phyloP scores from a whole-genome alignment of 2,113 vertebrate genomes.

The Hippocampus mohnikei region DNA sequence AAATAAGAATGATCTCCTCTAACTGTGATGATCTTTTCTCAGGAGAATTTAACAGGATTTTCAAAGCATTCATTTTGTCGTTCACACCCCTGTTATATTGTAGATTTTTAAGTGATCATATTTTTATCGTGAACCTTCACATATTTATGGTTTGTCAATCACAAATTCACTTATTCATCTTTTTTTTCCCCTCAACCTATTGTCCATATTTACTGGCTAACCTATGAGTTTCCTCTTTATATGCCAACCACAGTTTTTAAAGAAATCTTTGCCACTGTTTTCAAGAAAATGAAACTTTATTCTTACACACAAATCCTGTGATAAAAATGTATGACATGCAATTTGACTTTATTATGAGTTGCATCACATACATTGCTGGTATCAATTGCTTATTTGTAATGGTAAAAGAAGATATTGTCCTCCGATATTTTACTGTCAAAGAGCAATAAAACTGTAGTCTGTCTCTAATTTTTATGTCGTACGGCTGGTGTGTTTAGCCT shows the following conservation, averaged over 20 bases:
- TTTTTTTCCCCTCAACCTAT: too few relatives aligned
- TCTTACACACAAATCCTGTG: background rate
- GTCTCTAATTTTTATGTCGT: background rate
- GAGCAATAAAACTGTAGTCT: constrained; percentile 5
- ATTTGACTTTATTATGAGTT: constrained; percentile 42
- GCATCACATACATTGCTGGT: constrained; percentile 19
- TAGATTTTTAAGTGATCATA: too few relatives aligned
- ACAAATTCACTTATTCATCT: too few relatives aligned
- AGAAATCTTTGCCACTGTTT: background rate
- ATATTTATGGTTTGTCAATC: too few relatives aligned
- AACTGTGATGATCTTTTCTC: background rate
- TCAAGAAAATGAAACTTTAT: background rate
- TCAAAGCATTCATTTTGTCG: too few relatives aligned
- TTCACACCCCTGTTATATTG: too few relatives aligned
- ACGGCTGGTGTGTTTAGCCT: constrained; percentile 10
- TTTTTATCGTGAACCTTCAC: too few relatives aligned
- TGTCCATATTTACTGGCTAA: too few relatives aligned
- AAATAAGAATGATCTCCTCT: background rate
- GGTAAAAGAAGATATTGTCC: background rate
- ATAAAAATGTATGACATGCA: constrained; percentile 22
- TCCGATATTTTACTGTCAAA: background rate
- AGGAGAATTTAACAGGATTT: background rate
- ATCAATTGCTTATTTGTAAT: constrained; percentile 4
- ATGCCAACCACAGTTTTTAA: background rate
- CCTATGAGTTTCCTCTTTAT: background rate